Percentiles rank a stretch among this genome's conserved stretches.
These are phyloP conservation scores for Meliscaeva auricollis DNA, from an alignment of 2,888 invertebrate species.

Conservation along the genomic window DNA sequence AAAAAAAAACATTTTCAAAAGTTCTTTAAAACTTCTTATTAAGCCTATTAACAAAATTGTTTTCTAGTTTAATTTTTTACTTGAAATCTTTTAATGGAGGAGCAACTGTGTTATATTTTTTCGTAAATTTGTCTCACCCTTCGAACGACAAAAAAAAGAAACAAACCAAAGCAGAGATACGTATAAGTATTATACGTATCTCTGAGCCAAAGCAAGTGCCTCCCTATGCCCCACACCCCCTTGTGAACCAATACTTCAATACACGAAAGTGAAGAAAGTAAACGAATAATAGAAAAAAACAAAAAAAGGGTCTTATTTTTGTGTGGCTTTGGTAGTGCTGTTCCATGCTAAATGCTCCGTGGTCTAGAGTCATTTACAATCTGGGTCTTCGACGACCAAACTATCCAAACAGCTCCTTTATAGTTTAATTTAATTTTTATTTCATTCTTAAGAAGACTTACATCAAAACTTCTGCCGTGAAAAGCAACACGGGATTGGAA, in stretches of 20 bases:
- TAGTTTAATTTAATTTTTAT: no score
- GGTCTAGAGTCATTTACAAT: not conserved
- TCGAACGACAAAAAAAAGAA: not conserved
- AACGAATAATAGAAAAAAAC: constrained; percentile 23
- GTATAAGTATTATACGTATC: no score
- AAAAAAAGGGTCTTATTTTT: constrained; percentile 50
- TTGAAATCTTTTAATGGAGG: not conserved
- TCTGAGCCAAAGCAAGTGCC: no score
- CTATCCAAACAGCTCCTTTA: not conserved
- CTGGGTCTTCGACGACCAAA: not conserved
- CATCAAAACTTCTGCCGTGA: constrained; percentile 8
- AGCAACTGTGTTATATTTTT: not conserved
- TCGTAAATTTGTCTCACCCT: not conserved
- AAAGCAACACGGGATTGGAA: constrained; percentile 25
- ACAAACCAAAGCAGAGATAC: constrained; percentile 11
- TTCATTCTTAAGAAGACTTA: constrained; percentile 44
- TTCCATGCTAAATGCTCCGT: not conserved
- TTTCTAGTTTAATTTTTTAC: not conserved
- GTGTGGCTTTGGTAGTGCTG: constrained; percentile 26
- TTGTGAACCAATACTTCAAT: no score
- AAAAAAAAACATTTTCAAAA: no score
- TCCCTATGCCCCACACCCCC: no score
- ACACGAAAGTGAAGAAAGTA: not conserved
- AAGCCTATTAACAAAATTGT: no score
- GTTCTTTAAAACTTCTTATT: no score